Evolutionary conservation across 2,797 vertebrate species (phyloP), one percentile per base, ranked within the genome.

Genomic region (Mus caroli): DNA sequence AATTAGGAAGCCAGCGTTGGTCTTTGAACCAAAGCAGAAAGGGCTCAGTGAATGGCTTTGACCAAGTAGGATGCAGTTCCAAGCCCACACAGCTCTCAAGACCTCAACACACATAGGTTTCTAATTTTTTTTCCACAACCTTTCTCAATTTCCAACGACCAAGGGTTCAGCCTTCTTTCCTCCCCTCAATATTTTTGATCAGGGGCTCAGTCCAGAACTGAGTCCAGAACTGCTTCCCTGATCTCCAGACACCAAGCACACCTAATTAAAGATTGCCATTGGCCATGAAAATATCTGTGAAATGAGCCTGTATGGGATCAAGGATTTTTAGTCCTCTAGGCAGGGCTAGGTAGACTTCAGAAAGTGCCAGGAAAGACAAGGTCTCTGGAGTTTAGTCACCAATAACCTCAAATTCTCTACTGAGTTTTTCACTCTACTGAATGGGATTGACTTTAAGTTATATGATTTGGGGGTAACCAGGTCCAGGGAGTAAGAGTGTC

Each of bases 361-460:
- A 69, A 12, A 28, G 15, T 37, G 22, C 34, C 43, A 1, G 86
- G 37, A 46, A 69, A 56, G 0, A 52, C 56, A 1, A 69, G n/a
- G 71, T 90, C 71, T 92, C 46, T 79, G 67, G 40, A 85, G 40
- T 20, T 64, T 69, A 56, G 46, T 13, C 46, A 60, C 7, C 20
- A 28, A 84, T 43, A 75, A 75, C 62, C 52, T 91, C 75, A 84
- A 75, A 77, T 76, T 60, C 37, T 94, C 20, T 77, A 13, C 43
- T 82, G 79, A 87, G 40, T 50, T 34, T 96, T 92, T 84, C n/a
- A 82, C 31, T 86, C 60, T 28, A 28, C 7, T n/a, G 46, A 96
- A 46, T 54, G 24, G 60, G 60, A 60, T 91, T 40, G 14, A 10
- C 37, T 76, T 94, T 1, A 6, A 62, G 43, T 31, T 22, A 3